A percentile compares a stretch with the other conserved stretches of the same genome.
Evolutionary conservation across 2,113 vertebrate species (phyloP).

Genomic region (Ascaphus truei): DNA sequence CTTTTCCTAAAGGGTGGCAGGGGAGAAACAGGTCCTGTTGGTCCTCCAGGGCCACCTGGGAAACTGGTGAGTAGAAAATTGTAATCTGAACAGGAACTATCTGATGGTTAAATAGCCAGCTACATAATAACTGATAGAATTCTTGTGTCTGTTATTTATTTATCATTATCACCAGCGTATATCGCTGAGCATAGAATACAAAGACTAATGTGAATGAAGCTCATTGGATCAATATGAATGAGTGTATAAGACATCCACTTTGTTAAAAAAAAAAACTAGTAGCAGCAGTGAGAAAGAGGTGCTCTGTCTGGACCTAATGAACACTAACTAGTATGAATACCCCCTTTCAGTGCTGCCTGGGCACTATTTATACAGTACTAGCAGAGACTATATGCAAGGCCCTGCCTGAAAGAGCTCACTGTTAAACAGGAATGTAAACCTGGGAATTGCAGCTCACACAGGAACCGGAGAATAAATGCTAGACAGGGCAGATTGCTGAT

Average conservation of each 20-base stretch:
- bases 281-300: conserved; percentile 26
- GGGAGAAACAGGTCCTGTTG: conserved; percentile 74
- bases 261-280: neutral
- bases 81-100: neutral
- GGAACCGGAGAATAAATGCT: conserved; percentile 20
- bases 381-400: conserved; percentile 47
- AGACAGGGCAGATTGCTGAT: conserved; percentile 7
- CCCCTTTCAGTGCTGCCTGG: conserved; percentile 54
- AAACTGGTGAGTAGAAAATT: conserved; percentile 71
- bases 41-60: conserved; percentile 79
- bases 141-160: neutral
- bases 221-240: neutral
- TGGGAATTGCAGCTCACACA: conserved; percentile 43
- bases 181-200: neutral
- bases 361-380: conserved; percentile 71
- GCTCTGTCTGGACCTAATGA: conserved; percentile 42
- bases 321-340: conserved; percentile 48
- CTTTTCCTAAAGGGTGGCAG: conserved; percentile 69
- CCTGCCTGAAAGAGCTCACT: conserved; percentile 73
- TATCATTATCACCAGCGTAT: neutral
- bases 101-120: neutral
- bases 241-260: neutral
- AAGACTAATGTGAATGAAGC: neutral
- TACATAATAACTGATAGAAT: neutral
- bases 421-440: conserved; percentile 67